Evolutionary conservation across 2,797 vertebrate genomes (phyloP).

Genomic region (Sebastes diploproa): DNA sequence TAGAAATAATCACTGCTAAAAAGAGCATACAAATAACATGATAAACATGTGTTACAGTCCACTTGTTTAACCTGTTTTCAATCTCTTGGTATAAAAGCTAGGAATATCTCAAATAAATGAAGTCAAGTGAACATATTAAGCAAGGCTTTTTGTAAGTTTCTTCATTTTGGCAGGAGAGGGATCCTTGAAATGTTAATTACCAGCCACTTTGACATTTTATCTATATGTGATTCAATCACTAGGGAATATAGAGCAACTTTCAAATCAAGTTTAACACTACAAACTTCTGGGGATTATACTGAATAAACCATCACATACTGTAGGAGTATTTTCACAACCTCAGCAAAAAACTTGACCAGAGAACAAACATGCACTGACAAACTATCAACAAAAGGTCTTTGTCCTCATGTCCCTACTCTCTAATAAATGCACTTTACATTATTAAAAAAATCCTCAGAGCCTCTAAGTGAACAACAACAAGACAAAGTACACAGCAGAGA

Average conservation of each 20-base stretch:
- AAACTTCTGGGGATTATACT: conserved; percentile 77
- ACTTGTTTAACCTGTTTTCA: conserved; percentile 79
- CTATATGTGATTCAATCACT: conserved; percentile 77
- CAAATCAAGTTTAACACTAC: conserved; percentile 77
- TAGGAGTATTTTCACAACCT: conserved; percentile 81
- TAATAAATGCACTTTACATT: conserved; percentile 86
- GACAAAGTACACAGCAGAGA: conserved; percentile 86
- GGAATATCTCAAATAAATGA: conserved; percentile 76
- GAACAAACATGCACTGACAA: conserved; percentile 86
- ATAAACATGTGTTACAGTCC: conserved; percentile 84
- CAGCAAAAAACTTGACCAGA: conserved; percentile 81
- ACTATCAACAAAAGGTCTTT: conserved; percentile 81
- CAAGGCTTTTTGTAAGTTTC: conserved; percentile 75
- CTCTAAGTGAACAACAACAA: conserved; percentile 86
- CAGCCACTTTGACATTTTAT: conserved; percentile 66
- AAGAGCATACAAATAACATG: conserved; percentile 85
- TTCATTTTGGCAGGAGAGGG: conserved; percentile 77
- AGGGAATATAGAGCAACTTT: conserved; percentile 71
- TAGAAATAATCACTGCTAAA: conserved; percentile 86
- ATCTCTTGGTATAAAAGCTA: conserved; percentile 83
- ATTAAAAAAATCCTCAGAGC: conserved; percentile 78
- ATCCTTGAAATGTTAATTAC: conserved; percentile 70
- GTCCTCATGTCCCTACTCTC: conserved; percentile 79
- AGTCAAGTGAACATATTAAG: conserved; percentile 75
- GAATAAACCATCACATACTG: conserved; percentile 80